These are phyloP conservation scores for Amblyteles armatorius DNA, from an alignment of 2,888 invertebrate genomes.

Conservation along the genomic window DNA sequence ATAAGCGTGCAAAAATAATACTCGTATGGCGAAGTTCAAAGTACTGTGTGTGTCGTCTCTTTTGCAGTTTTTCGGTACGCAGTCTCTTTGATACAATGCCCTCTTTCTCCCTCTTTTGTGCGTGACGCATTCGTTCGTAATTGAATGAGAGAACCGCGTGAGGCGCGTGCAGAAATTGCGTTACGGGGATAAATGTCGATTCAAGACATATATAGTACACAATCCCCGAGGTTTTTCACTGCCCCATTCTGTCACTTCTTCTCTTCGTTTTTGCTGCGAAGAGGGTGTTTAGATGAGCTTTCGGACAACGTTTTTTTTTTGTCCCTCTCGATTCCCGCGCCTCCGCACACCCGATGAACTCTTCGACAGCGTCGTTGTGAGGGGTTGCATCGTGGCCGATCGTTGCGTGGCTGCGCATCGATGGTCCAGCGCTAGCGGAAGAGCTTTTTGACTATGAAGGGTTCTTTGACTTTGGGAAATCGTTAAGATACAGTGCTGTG, in stretches of 20 bases:
- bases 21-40: neutral
- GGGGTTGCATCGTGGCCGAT: no score
- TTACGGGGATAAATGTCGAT: constrained; percentile 83
- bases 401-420: no score
- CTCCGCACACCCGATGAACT: no score
- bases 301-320: constrained; percentile 10
- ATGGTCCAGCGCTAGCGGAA: no score
- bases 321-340: no score
- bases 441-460: no score
- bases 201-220: constrained; percentile 78
- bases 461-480: no score
- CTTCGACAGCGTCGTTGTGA: no score
- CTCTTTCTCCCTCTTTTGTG: constrained; percentile 41
- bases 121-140: constrained; percentile 80
- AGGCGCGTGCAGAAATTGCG: constrained; percentile 80
- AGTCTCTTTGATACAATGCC: neutral
- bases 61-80: neutral
- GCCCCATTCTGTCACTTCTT: constrained; percentile 39
- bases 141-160: constrained; percentile 82
- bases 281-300: constrained; percentile 8
- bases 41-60: neutral
- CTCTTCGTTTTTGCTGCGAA: constrained; percentile 12
- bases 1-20: neutral
- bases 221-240: constrained; percentile 49
- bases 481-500: no score